Evolutionary conservation across 2,888 invertebrate genomes (phyloP).

Genomic region (Standfussiana lucernea): DNA sequence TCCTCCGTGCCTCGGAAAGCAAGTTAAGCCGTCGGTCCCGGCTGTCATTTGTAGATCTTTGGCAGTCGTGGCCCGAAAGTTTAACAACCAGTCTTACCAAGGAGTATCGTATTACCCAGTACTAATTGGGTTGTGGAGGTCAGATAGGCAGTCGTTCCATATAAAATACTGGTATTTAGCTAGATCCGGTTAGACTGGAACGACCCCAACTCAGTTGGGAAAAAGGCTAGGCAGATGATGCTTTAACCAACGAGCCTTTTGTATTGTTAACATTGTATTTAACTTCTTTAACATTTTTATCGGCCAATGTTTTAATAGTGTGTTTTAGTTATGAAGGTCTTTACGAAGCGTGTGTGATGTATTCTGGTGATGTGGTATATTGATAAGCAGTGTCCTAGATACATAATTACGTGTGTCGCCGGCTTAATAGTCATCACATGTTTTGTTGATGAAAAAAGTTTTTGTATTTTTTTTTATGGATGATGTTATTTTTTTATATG

Average conservation of each 20-base stretch:
- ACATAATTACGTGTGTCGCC: constrained; percentile 61
- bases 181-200: too few relatives aligned
- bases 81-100: too few relatives aligned
- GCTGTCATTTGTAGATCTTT: too few relatives aligned
- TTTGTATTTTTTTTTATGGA: constrained; percentile 19
- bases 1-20: too few relatives aligned
- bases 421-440: constrained; percentile 53
- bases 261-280: not conserved
- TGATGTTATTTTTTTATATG: constrained; percentile 2
- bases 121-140: too few relatives aligned
- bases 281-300: constrained; percentile 62
- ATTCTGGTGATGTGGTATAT: constrained; percentile 63
- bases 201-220: too few relatives aligned
- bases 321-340: constrained; percentile 64
- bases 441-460: constrained; percentile 31
- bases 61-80: too few relatives aligned
- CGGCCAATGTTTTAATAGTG: constrained; percentile 69
- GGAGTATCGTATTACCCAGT: too few relatives aligned
- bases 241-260: constrained; percentile 31
- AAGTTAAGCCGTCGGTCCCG: too few relatives aligned
- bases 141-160: too few relatives aligned
- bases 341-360: constrained; percentile 63
- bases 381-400: constrained; percentile 61
- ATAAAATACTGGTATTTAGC: too few relatives aligned
- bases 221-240: not conserved